Evolutionary conservation across 2,113 vertebrate genomes (phyloP).

Genomic region (Isurus oxyrinchus): DNA sequence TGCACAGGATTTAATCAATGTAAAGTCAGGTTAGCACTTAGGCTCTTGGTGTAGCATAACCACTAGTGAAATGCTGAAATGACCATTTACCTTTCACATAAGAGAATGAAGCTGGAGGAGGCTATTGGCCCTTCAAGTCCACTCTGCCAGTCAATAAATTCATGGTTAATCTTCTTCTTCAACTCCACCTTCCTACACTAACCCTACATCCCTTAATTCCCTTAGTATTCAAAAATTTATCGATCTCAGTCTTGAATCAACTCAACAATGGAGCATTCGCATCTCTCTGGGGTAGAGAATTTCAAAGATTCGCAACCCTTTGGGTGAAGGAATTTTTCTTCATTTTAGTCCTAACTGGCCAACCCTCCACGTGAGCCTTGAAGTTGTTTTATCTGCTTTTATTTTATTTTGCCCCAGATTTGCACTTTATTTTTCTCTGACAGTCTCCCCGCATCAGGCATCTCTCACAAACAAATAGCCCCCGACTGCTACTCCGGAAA

Average conservation of each 20-base stretch:
- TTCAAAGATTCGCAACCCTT: not conserved
- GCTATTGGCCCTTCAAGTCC: not conserved
- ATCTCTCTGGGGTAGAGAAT: not conserved
- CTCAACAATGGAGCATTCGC: not conserved
- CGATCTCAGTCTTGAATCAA: not conserved
- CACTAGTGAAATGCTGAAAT: not conserved
- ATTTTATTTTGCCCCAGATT: not conserved
- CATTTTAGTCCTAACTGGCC: not conserved
- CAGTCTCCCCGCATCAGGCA: not conserved
- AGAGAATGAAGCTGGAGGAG: not conserved
- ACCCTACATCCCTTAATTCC: not conserved
- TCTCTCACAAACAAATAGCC: not conserved
- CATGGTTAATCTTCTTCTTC: not conserved
- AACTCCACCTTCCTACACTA: not conserved
- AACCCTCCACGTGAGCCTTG: not conserved
- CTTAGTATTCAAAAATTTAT: not conserved
- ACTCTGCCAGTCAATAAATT: not conserved
- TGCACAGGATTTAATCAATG: not conserved
- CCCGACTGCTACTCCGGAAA: not conserved
- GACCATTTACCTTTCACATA: not conserved
- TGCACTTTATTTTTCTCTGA: not conserved
- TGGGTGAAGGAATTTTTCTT: not conserved
- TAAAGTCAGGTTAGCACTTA: not conserved
- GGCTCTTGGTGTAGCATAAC: not conserved
- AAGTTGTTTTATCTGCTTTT: not conserved